phyloP scores from a whole-genome alignment of 2,888 invertebrate species.

The Chloroclysta siterata region DNA sequence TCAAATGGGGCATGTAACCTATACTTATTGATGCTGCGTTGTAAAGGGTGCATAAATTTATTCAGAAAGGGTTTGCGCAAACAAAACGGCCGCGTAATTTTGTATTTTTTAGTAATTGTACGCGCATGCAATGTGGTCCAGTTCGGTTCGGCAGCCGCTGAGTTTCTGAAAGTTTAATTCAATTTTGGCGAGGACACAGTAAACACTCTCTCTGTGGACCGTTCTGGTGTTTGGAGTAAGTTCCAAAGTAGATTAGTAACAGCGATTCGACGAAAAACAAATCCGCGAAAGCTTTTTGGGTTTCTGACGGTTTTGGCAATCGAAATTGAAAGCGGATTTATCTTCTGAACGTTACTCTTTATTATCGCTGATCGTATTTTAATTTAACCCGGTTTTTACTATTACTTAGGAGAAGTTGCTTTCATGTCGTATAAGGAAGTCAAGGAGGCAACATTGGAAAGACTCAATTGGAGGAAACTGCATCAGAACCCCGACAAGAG shows the following conservation, averaged over 20 bases:
- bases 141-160: conserved; percentile 31
- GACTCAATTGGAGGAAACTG: too few relatives aligned
- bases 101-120: conserved; percentile 63
- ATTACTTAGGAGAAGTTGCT: too few relatives aligned
- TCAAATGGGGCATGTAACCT: conserved; percentile 85
- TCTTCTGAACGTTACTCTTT: conserved; percentile 2
- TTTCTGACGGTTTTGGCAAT: conserved; percentile 34
- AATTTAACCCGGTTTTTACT: too few relatives aligned
- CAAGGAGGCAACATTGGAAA: too few relatives aligned
- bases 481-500: too few relatives aligned
- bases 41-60: conserved; percentile 82
- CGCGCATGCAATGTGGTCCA: conserved; percentile 44
- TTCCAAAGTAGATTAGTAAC: conserved; percentile 65
- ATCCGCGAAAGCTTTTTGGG: conserved; percentile 42
- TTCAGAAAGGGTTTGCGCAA: conserved; percentile 73
- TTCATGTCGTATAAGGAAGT: too few relatives aligned
- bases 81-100: conserved; percentile 62
- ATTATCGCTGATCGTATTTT: neutral
- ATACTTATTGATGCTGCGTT: conserved; percentile 79
- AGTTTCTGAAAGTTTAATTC: conserved; percentile 67
- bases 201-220: conserved; percentile 57
- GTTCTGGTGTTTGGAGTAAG: conserved; percentile 55
- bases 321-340: conserved; percentile 35
- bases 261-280: conserved; percentile 48
- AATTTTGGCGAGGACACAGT: conserved; percentile 63